Conservation (phyloP, 2,113 vertebrate genomes). For the Indicator maculatus region DNA sequence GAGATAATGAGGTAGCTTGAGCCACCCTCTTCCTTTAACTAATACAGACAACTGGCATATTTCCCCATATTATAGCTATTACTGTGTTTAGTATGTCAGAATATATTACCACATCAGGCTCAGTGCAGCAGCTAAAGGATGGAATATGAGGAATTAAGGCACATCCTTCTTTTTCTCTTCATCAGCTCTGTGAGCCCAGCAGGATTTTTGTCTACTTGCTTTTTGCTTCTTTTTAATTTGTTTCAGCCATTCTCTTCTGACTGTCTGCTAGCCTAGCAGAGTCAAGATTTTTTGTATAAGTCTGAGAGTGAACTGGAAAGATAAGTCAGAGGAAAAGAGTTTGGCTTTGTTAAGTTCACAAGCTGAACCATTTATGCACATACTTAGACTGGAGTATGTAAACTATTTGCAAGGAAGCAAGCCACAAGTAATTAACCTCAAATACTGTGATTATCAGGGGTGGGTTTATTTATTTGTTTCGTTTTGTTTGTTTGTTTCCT, state of each 20-base stretch:
- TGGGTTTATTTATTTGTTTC: too few species aligned
- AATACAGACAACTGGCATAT: not conserved
- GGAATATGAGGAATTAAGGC: not conserved
- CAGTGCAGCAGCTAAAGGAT: not conserved
- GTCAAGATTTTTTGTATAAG: not conserved
- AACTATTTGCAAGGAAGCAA: slow-evolving; percentile 25
- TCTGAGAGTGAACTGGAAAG: not conserved
- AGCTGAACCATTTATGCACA: not conserved
- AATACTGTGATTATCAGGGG: slow-evolving; percentile 51
- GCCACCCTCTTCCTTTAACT: not conserved
- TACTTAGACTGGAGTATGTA: not conserved
- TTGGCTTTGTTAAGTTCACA: slow-evolving; percentile 1
- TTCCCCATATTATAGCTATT: not conserved
- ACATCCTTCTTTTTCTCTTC: not conserved
- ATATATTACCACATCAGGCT: not conserved
- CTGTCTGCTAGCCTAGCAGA: not conserved
- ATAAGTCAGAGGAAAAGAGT: not conserved
- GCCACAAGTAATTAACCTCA: slow-evolving; percentile 42
- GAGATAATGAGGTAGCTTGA: not conserved
- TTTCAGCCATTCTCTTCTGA: not conserved
- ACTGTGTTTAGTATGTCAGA: not conserved
- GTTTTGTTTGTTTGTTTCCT: not conserved
- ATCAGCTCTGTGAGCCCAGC: not conserved
- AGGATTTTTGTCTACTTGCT: not conserved
- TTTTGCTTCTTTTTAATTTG: not conserved